Conservation (phyloP, 2,797 vertebrate genomes). For the Diglossa cyanea region DNA sequence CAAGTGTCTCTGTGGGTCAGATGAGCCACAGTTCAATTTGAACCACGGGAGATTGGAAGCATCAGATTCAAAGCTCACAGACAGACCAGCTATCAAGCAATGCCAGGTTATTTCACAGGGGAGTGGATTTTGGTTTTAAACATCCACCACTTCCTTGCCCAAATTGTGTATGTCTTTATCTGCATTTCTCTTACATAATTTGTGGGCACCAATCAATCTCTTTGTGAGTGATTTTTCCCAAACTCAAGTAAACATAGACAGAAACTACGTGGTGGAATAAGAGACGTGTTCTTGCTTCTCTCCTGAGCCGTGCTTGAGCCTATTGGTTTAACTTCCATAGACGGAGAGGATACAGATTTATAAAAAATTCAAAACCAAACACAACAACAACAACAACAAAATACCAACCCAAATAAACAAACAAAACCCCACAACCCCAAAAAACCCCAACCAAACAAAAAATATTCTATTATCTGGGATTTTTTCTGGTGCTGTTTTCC, state of each 20-base stretch:
- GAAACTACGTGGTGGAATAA: neutral
- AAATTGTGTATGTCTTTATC: neutral
- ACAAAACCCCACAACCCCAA: neutral
- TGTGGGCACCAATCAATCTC: neutral
- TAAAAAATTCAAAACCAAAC: neutral
- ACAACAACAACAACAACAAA: neutral
- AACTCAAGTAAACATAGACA: neutral
- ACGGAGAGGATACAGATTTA: neutral
- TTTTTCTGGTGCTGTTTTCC: neutral
- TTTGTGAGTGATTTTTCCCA: neutral
- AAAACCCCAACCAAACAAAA: fast-evolving
- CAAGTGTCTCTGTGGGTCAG: neutral
- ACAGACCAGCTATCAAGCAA: neutral
- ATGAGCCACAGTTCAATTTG: neutral
- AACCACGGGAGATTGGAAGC: neutral
- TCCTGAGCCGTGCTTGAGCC: neutral
- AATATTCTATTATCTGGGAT: neutral
- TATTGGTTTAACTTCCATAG: neutral
- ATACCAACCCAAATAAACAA: no score
- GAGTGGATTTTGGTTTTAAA: neutral
- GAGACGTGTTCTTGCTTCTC: neutral
- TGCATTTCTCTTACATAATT: neutral
- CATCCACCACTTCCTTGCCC: neutral
- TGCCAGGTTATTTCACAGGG: neutral
- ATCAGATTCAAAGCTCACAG: neutral